Evolutionary conservation across 1,140 invertebrate species (phyloP).

Genomic region (Octopus sinensis): DNA sequence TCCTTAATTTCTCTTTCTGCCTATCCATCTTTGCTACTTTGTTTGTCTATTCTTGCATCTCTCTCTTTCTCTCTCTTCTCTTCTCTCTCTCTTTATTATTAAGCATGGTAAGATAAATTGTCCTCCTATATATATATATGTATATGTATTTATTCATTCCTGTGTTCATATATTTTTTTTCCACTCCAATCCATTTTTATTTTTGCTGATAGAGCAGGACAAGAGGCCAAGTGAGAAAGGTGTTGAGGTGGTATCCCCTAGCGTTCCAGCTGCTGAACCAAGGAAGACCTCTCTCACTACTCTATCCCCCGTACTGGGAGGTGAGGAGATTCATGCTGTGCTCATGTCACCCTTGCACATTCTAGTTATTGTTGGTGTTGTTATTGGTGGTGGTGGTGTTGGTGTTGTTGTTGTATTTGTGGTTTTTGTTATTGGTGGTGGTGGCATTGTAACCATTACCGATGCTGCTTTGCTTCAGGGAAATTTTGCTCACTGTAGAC

Average conservation of each 20-base stretch:
- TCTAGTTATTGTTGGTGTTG: no score
- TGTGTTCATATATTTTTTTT: not conserved
- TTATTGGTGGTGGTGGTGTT: no score
- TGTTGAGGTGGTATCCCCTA: not conserved
- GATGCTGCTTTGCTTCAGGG: no score
- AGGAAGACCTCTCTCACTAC: not conserved
- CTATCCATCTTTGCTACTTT: no score
- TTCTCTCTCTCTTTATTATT: not conserved
- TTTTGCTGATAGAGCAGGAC: not conserved
- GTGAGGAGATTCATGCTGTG: not conserved
- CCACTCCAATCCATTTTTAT: not conserved
- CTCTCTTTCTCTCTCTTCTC: not conserved
- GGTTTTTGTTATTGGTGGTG: no score
- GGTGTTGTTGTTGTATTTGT: no score
- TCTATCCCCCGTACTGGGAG: slow-evolving; percentile 1
- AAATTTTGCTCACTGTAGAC: no score
- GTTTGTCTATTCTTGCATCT: not conserved
- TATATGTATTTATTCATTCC: not conserved
- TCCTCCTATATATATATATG: no score
- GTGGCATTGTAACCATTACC: no score
- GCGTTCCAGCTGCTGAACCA: not conserved
- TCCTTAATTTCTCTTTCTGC: no score
- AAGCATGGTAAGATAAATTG: no score
- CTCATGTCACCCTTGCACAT: no score
- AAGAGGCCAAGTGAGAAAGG: not conserved